Base-by-base conservation (phyloP, 2,797 vertebrate species). In the Pelobates cultripes region DNA sequence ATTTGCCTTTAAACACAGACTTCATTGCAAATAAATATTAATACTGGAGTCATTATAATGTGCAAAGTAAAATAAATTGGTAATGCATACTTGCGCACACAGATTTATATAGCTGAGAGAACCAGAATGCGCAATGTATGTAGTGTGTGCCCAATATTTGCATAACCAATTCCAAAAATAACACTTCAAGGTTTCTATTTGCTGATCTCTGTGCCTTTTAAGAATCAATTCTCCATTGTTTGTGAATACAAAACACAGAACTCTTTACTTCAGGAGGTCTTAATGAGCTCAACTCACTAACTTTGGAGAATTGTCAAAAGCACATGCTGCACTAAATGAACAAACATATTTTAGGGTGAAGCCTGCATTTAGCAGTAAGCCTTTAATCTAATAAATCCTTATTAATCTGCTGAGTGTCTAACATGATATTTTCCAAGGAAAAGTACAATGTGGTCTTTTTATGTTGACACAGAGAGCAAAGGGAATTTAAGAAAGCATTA, bases 241-340 rank as follows among this genome's bases (percentile, higher is more conserved):
- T 47, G 69, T 79, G 57, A 7, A 79, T 55, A 51, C 53, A 83
- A 17, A 83, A 64, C 10, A 43, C 70, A 74, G 17, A 17, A 83
- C 74, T 75, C 79, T 75, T 79, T 70, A 79, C 71, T 43, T 71
- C 71, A 79, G 81, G 70, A 81, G 71, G 44, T 79, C 44, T 64
- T 64, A 77, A 76, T 72, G 80, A 72, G 60, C 66, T 81, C 73
- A 70, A 75, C 53, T 60, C 17, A 67, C 70, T 83, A 63, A 44
- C 66, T 68, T 70, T 83, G 72, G 64, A 78, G 66, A 57, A 63
- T 42, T 75, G 81, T 70, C 64, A 75, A 60, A 68, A 73, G 28
- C 57, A 79, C 76, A 61, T 63, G 75, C 75, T 73, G 75, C 47
- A 51, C 47, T 51, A 51, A 70, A 78, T 10, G 53, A 74, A 73